A percentile compares a stretch with the other conserved stretches of the same genome.
phyloP scores from a whole-genome alignment of 2,113 vertebrate species.

The Elephantulus edwardii region DNA sequence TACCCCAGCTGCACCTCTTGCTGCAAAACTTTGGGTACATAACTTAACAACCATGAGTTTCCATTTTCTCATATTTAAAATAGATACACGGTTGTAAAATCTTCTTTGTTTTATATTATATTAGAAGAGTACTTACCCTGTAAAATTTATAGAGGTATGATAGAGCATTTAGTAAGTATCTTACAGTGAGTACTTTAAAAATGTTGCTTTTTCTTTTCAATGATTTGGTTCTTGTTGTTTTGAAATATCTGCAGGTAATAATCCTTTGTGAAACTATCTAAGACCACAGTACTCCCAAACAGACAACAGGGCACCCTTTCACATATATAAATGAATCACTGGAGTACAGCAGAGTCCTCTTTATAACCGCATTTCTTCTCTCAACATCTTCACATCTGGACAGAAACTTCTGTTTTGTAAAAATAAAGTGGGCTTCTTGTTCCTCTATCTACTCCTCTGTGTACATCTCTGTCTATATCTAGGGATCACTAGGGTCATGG shows the following conservation, averaged over 20 bases:
- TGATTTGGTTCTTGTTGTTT: background rate
- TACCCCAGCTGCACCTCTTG: no score
- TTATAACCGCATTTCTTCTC: background rate
- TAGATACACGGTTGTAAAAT: background rate
- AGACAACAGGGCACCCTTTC: background rate
- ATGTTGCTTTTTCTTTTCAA: background rate
- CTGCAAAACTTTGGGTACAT: background rate
- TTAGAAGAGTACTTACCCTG: background rate
- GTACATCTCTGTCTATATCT: background rate
- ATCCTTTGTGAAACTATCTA: background rate
- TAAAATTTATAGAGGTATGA: background rate
- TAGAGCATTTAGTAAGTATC: background rate
- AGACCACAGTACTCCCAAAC: background rate
- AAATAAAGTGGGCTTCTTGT: background rate
- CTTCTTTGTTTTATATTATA: background rate
- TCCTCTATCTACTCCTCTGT: background rate
- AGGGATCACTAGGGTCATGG: no score
- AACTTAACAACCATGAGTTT: background rate
- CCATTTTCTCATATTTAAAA: slow-evolving; percentile 19
- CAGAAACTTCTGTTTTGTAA: background rate
- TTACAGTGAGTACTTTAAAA: background rate
- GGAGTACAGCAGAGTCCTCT: background rate
- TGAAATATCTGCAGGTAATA: background rate
- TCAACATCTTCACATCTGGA: background rate
- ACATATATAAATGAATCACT: fast-evolving